These are phyloP conservation scores for Phalacrocorax pelagicus DNA, from an alignment of 2,113 vertebrate genomes.

Conservation along the genomic window DNA sequence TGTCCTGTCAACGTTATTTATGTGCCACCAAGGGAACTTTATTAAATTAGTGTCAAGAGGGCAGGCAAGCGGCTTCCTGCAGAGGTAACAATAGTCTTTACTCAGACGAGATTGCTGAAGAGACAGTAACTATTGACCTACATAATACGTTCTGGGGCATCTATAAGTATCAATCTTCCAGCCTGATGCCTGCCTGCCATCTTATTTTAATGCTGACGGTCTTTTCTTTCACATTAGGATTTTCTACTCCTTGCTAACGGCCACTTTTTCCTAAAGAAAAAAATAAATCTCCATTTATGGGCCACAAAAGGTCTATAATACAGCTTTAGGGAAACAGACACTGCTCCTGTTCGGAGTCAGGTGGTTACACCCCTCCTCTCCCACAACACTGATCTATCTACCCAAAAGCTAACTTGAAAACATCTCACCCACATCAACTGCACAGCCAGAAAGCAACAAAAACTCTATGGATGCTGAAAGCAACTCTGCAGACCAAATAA, in stretches of 20 bases:
- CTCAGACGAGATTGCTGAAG: slow-evolving; percentile 5
- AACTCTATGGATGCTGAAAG: background rate
- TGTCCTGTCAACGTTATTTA: background rate
- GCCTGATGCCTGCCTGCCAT: background rate
- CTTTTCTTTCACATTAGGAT: background rate
- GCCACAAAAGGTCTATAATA: background rate
- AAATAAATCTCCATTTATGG: background rate
- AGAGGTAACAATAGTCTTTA: background rate
- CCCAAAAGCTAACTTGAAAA: background rate
- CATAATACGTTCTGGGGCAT: slow-evolving; percentile 40
- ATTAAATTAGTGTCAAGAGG: slow-evolving; percentile 23
- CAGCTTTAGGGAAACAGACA: background rate
- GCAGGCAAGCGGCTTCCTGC: slow-evolving; percentile 26
- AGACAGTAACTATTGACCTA: slow-evolving; percentile 59
- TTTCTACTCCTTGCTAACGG: background rate
- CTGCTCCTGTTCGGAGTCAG: background rate
- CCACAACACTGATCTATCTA: background rate
- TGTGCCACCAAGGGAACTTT: slow-evolving; percentile 2
- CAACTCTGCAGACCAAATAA: background rate
- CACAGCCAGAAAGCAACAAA: background rate
- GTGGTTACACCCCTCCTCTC: background rate
- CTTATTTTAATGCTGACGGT: background rate
- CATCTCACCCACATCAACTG: background rate
- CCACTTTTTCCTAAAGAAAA: background rate
- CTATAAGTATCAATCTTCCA: slow-evolving; percentile 17